Evolutionary conservation across 2,113 vertebrate species (phyloP).

Genomic region (Mustela lutreola): DNA sequence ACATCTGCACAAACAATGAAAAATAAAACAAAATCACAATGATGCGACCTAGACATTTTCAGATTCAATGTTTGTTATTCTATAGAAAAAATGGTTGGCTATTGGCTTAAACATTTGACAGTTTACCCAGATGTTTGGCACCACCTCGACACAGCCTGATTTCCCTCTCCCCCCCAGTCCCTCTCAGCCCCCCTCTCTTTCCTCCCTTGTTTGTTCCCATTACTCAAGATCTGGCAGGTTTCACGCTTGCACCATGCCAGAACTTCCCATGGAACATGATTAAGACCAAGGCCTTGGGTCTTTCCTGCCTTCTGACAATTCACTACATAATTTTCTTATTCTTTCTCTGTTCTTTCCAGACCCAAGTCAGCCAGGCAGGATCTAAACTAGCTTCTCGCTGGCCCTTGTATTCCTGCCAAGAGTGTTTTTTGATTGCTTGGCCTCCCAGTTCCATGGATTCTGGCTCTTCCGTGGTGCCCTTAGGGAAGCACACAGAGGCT

Average conservation of each 20-base stretch:
- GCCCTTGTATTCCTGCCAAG: conserved; percentile 67
- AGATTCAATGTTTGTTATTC: conserved; percentile 49
- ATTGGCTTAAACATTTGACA: conserved; percentile 45
- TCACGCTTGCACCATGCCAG: conserved; percentile 61
- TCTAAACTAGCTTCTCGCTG: conserved; percentile 71
- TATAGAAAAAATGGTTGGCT: conserved; percentile 40
- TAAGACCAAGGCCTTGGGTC: conserved; percentile 77
- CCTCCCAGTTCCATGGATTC: conserved; percentile 22
- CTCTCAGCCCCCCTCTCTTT: conserved; percentile 14
- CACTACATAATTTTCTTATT: conserved; percentile 62
- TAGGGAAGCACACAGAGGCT: conserved; percentile 7
- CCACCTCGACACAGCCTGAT: conserved; percentile 48
- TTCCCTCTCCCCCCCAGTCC: background rate
- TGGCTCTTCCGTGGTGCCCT: background rate
- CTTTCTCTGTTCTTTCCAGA: conserved; percentile 69
- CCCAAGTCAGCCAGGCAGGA: conserved; percentile 56
- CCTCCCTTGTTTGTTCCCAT: conserved; percentile 72
- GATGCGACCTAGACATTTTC: conserved; percentile 33
- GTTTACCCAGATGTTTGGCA: conserved; percentile 82
- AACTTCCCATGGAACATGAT: conserved; percentile 75
- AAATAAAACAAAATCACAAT: background rate
- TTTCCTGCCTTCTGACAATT: conserved; percentile 75
- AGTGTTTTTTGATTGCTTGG: conserved; percentile 67
- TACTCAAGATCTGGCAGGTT: conserved; percentile 81
- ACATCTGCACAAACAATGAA: conserved; percentile 45